Evolutionary conservation across 2,888 invertebrate genomes (phyloP).

Genomic region (Diaperis boleti): DNA sequence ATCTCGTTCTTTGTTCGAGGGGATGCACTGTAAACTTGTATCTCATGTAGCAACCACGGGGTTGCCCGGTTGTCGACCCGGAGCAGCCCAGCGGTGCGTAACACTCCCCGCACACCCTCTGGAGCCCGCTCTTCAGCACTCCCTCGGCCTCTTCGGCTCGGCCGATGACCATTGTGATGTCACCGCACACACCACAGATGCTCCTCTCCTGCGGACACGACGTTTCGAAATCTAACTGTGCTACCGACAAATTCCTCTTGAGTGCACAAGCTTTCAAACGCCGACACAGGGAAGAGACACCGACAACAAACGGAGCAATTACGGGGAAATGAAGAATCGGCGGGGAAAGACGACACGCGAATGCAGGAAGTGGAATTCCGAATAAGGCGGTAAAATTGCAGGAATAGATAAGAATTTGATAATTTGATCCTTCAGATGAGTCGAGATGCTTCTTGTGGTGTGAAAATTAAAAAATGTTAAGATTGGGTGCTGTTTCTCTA

Average conservation of each 20-base stretch:
- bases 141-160: slow-evolving; percentile 50
- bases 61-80: slow-evolving; percentile 45
- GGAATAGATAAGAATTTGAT: too few species aligned
- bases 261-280: neutral
- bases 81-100: slow-evolving; percentile 51
- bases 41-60: slow-evolving; percentile 36
- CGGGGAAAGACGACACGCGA: neutral
- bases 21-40: slow-evolving; percentile 30
- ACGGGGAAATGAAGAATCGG: neutral
- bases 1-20: slow-evolving; percentile 24
- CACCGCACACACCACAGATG: slow-evolving; percentile 50
- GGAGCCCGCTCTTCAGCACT: slow-evolving; percentile 32
- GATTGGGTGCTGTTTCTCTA: too few species aligned
- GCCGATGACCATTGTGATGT: slow-evolving; percentile 58
- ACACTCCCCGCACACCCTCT: slow-evolving; percentile 48
- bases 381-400: neutral
- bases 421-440: too few species aligned
- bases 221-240: slow-evolving; percentile 42
- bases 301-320: neutral
- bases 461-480: too few species aligned
- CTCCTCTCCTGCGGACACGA: slow-evolving; percentile 32
- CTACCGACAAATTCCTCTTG: slow-evolving; percentile 23
- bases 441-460: too few species aligned
- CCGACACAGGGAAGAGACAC: neutral
- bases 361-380: too few species aligned